Conservation (phyloP, 2,113 vertebrate genomes). For the Prinia subflava region DNA sequence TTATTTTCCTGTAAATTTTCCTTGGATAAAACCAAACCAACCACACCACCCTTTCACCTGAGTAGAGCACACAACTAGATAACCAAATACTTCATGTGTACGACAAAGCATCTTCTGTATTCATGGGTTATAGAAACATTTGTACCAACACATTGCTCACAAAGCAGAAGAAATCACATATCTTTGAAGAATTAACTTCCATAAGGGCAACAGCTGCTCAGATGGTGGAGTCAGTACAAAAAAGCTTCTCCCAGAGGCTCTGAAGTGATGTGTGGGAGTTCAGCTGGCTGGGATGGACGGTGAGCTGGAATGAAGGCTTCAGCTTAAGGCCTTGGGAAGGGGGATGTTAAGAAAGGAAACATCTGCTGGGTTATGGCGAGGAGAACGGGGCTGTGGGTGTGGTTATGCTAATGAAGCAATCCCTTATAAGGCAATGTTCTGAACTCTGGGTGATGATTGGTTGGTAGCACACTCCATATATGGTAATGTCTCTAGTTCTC, state of each 20-base stretch:
- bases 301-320: neutral
- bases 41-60: accelerated
- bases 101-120: neutral
- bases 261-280: neutral
- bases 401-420: neutral
- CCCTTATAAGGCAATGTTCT: neutral
- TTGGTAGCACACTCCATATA: neutral
- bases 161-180: neutral
- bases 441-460: neutral
- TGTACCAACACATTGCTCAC: neutral
- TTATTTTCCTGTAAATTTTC: neutral
- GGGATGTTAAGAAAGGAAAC: neutral
- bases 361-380: neutral
- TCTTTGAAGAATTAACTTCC: neutral
- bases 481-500: neutral
- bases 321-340: neutral
- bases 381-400: neutral
- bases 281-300: neutral
- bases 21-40: neutral
- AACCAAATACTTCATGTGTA: neutral
- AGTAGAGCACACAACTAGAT: neutral
- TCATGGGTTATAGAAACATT: neutral
- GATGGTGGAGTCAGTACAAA: neutral
- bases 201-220: neutral
- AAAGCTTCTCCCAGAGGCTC: neutral